Base-by-base conservation (phyloP, 2,113 vertebrate species). In the Coracopsis vasa region DNA sequence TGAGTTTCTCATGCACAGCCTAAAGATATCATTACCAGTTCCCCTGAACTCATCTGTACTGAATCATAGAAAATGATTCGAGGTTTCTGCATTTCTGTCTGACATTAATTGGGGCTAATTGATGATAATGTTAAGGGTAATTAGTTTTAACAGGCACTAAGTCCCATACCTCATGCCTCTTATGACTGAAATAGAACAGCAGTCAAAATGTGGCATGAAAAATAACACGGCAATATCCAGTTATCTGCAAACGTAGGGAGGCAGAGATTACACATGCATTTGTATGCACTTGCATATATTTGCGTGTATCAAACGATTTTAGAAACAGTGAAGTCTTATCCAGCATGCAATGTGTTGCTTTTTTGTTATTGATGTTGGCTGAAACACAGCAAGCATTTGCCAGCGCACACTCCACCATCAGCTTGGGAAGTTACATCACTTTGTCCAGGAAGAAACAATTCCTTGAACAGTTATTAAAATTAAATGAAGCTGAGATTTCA, bases 61-160 rank as follows among this genome's bases (percentile, higher is more conserved):
- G 71, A 90, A 84, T 80, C 6, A 8, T 28, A 88, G 91, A 82
- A 90, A 94, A 86, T 20, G 53, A 20, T 75, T 70, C 4, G 4
- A 88, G 29, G 16, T 73, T 90, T 88, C 92, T 94, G 67, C 74
- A 50, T 94, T 90, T 79, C 90, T 94, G 21, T 37, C 79, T 95
- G 87, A 91, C 4, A 5, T 62, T 94, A 86, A 87, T 90, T 23
- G 7, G 62, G 81, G 92, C 94, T 96, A 96, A 95, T 86, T 93
- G 88, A 82, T 83, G 60, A 88, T 94, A 92, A 93, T 83, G 29
- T 60, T 88, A 83, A 92, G 71, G 48, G 85, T 93, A 90, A 96
- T 96, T 93, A 94, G 79, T 73, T 95, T 95, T 92, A 90, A 86
- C 64, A 73, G 79, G 41, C 81, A 54, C 48, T 74, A 66, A 92